These are phyloP conservation scores for Drosophila meridiana DNA, from an alignment of 2,888 invertebrate species.

Conservation along the genomic window DNA sequence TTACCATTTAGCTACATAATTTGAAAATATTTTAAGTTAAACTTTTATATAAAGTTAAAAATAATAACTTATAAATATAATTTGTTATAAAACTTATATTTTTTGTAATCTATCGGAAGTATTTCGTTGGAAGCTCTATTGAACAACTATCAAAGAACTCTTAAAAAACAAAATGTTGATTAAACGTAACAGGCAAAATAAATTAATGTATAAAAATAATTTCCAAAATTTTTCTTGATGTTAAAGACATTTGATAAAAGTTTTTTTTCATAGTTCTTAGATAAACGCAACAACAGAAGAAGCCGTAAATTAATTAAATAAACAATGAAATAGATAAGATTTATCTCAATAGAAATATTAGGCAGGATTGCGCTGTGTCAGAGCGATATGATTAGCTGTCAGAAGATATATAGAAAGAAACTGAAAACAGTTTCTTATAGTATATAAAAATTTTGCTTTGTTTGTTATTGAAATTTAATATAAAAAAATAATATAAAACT, in stretches of 20 bases:
- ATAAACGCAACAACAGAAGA: neutral
- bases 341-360: too few relatives aligned
- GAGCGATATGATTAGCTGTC: neutral
- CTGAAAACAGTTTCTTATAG: too few relatives aligned
- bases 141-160: neutral
- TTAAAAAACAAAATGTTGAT: neutral
- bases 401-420: neutral
- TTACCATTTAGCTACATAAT: too few relatives aligned
- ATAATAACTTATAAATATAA: too few relatives aligned
- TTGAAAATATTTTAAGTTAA: too few relatives aligned
- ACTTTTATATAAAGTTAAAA: too few relatives aligned
- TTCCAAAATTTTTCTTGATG: neutral
- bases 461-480: neutral
- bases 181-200: too few relatives aligned
- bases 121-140: too few relatives aligned
- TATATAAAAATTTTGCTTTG: neutral
- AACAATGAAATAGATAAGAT: constrained; percentile 1
- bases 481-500: neutral
- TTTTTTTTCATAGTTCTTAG: neutral
- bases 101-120: too few relatives aligned
- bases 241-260: too few relatives aligned
- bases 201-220: neutral
- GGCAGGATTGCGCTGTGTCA: neutral
- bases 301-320: constrained; percentile 1
- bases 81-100: too few relatives aligned